A percentile compares a stretch with the other conserved stretches of the same genome.
These are phyloP conservation scores for Phalloptychus januarius DNA, from an alignment of 2,797 vertebrate species.

Conservation along the genomic window DNA sequence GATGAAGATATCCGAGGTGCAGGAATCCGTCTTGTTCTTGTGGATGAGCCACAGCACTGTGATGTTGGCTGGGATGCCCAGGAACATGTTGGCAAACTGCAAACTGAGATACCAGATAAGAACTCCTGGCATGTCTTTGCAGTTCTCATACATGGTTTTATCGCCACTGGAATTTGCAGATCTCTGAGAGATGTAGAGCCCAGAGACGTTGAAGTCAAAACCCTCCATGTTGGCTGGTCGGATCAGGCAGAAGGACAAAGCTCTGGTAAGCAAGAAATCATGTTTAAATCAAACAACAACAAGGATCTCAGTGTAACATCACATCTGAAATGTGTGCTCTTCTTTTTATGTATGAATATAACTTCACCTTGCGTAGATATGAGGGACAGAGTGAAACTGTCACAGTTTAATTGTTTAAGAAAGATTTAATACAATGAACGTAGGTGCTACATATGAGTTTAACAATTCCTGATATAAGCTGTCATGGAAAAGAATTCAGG, in stretches of 20 bases:
- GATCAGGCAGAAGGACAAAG: not conserved
- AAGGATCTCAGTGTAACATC: not conserved
- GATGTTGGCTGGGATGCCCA: slow-evolving; percentile 82
- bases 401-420: not conserved
- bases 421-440: too few relatives aligned
- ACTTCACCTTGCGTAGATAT: not conserved
- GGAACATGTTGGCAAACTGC: slow-evolving; percentile 81
- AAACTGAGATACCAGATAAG: slow-evolving; percentile 77
- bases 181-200: slow-evolving; percentile 51
- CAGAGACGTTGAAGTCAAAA: slow-evolving; percentile 62
- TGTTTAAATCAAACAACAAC: not conserved
- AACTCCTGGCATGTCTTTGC: slow-evolving; percentile 64
- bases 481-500: not conserved
- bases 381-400: too few relatives aligned
- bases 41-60: slow-evolving; percentile 81
- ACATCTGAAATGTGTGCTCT: not conserved
- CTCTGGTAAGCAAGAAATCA: slow-evolving; percentile 21
- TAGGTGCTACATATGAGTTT: not conserved
- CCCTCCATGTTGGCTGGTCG: slow-evolving; percentile 53
- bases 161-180: slow-evolving; percentile 47
- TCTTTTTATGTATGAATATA: not conserved
- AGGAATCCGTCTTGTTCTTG: slow-evolving; percentile 75
- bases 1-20: slow-evolving; percentile 82
- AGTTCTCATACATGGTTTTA: slow-evolving; percentile 59
- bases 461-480: not conserved